phyloP scores from a whole-genome alignment of 2,888 invertebrate genomes.

The Boloria euphrosyne region DNA sequence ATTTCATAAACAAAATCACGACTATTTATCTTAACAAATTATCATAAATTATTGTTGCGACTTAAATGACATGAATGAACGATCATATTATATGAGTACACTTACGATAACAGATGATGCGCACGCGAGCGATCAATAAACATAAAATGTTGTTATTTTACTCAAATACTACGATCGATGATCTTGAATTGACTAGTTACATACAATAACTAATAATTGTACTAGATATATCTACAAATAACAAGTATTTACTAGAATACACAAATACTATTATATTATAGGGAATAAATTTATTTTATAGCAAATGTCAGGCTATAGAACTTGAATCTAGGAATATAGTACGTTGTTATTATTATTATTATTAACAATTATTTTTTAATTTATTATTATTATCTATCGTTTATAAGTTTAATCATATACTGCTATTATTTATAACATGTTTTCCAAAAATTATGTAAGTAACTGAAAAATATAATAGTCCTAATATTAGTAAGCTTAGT shows the following conservation, averaged over 20 bases:
- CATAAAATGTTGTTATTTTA: slow-evolving; percentile 41
- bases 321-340: slow-evolving; percentile 5
- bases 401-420: no score
- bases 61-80: slow-evolving; percentile 47
- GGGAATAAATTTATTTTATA: not conserved
- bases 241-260: not conserved
- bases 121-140: slow-evolving; percentile 44
- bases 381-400: no score
- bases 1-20: not conserved
- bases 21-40: slow-evolving; percentile 40
- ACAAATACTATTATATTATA: not conserved
- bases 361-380: no score
- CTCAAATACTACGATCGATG: slow-evolving; percentile 38
- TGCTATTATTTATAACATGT: no score
- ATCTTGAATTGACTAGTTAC: slow-evolving; percentile 25
- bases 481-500: not conserved
- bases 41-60: slow-evolving; percentile 44
- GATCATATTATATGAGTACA: no score
- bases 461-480: no score
- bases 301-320: not conserved
- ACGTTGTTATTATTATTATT: no score
- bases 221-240: not conserved
- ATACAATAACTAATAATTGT: not conserved
- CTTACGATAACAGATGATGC: slow-evolving; percentile 39
- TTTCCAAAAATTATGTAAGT: no score